These are phyloP conservation scores for Rhagoletis pomonella DNA, from an alignment of 1,140 invertebrate genomes.

Conservation along the genomic window DNA sequence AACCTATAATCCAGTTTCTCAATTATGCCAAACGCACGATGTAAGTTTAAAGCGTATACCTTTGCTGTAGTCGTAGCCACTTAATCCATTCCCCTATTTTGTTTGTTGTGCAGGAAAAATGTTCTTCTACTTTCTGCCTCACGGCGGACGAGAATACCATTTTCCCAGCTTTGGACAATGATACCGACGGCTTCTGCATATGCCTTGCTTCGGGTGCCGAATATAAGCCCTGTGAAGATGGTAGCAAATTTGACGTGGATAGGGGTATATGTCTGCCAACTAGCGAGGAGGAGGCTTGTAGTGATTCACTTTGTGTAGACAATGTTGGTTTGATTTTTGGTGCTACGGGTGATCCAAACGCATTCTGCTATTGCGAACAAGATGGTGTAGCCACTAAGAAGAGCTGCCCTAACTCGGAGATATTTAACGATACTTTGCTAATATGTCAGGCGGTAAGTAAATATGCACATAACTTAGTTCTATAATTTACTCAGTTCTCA, in stretches of 20 bases:
- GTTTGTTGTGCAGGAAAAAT: background rate
- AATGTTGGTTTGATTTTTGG: slow-evolving; percentile 19
- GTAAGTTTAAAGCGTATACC: slow-evolving; percentile 5
- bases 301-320: background rate
- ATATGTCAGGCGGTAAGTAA: slow-evolving; percentile 32
- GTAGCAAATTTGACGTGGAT: slow-evolving; percentile 13
- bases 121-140: slow-evolving; percentile 3
- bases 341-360: background rate
- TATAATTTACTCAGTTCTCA: background rate
- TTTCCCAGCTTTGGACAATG: slow-evolving; percentile 58
- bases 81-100: background rate
- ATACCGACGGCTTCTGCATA: slow-evolving; percentile 59
- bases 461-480: background rate
- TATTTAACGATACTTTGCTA: background rate
- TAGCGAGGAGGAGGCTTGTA: background rate
- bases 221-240: slow-evolving; percentile 54
- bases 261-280: background rate
- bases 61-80: background rate
- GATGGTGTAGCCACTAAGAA: slow-evolving; percentile 11
- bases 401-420: slow-evolving; percentile 27
- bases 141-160: slow-evolving; percentile 51
- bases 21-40: slow-evolving; percentile 28
- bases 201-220: slow-evolving; percentile 55
- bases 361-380: slow-evolving; percentile 13
- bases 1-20: slow-evolving; percentile 52